Evolutionary conservation across 2,797 vertebrate species (phyloP), one percentile per base, ranked within the genome.

Genomic region (Tamandua tetradactyla): DNA sequence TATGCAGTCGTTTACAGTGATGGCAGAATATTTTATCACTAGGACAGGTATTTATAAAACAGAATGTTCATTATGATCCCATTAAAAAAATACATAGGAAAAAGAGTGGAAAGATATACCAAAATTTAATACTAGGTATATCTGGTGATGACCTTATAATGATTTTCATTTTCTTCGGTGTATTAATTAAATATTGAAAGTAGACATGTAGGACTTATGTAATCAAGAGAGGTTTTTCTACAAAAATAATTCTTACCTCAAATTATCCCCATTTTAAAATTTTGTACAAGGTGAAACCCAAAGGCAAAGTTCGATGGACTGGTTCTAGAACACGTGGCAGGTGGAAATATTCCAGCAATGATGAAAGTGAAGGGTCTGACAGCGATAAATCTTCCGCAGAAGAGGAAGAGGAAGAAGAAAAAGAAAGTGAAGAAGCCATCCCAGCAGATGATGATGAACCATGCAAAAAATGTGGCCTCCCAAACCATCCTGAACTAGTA

Each of bases 401-500:
- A 37, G 98, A 98, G 0, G 99, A 98, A 66, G 99, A 98, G 0
- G 99, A 99, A 4, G 98, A 99, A 0, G 98, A 97, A 68, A 99
- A 98, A 71, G 99, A 98, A 0, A 98, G 98, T 55, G 98, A 97
- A 98, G 97, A 98, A 96, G 96, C 98, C 11, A 87, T 96, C 23
- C 97, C 98, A 75, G 98, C 98, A 74, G 98, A 98, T 69, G 98
- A 98, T 0, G 99, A 99, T 94, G 99, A 99, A 27, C 99, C 99
- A 0, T 99, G 99, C 98, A 99, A 99, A 96, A 99, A 99, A 96
- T 99, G 99, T 94, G 99, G 99, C 93, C 99, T 99, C 93, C 99
- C 99, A 95, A 99, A 99, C 96, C 99, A 99, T 91, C 99, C 99
- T 0, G 99, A 99, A 85, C 98, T 99, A 98, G 99, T 99, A 97